Conservation (phyloP, 2,888 invertebrate species). For the Pedicia rivosa region DNA sequence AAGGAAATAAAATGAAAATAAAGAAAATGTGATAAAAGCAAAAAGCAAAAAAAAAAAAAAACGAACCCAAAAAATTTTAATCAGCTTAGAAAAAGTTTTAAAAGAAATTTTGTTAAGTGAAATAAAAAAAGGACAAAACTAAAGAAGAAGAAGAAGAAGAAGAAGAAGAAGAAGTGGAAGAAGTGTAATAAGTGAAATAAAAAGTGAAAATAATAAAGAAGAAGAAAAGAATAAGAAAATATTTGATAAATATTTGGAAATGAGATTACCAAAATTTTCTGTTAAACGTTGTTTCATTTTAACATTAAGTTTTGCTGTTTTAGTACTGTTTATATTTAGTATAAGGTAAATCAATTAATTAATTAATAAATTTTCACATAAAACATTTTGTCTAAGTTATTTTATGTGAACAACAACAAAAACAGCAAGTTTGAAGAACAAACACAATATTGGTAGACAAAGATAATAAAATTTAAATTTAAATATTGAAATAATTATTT, state of each 20-base stretch:
- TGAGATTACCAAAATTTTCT: constrained; percentile 40
- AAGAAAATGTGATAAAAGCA: too few species aligned
- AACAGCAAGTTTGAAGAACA: too few species aligned
- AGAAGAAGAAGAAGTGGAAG: background rate
- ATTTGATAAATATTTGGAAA: constrained; percentile 14
- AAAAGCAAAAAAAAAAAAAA: too few species aligned
- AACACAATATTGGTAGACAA: too few species aligned
- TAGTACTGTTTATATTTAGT: constrained; percentile 37
- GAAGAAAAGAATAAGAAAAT: background rate
- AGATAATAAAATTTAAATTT: too few species aligned
- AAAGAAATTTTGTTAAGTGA: too few species aligned
- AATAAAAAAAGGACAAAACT: background rate
- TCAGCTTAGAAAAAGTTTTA: too few species aligned
- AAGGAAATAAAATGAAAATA: too few species aligned
- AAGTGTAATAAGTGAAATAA: background rate
- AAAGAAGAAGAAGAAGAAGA: background rate
- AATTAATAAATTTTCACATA: background rate
- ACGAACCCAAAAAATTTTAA: too few species aligned
- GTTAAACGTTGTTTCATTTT: constrained; percentile 40
- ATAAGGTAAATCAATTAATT: constrained; percentile 25
- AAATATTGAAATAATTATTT: too few species aligned
- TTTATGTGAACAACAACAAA: too few species aligned
- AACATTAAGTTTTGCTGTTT: constrained; percentile 34
- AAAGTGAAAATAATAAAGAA: constrained; percentile 1
- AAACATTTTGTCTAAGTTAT: too few species aligned